These are phyloP conservation scores for Trichosurus vulpecula DNA, from an alignment of 2,797 vertebrate species.

Conservation along the genomic window DNA sequence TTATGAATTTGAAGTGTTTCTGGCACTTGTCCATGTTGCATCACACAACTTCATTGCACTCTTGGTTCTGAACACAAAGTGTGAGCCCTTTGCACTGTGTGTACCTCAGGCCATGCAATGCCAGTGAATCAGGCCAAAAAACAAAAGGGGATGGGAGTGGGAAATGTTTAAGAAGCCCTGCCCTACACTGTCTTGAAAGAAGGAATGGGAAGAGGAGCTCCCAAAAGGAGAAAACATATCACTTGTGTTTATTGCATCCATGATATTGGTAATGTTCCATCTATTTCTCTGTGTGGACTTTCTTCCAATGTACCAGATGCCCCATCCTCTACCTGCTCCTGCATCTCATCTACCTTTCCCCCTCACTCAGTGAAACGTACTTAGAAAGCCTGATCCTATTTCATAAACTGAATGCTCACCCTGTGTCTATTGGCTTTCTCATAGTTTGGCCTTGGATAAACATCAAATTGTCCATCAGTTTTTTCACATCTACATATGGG, in stretches of 20 bases:
- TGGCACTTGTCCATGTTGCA: no score
- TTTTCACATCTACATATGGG: not conserved
- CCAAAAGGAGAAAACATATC: not conserved
- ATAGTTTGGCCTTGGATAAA: not conserved
- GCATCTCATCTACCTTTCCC: not conserved
- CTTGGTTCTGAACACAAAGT: no score
- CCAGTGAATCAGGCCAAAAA: no score
- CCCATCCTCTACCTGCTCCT: not conserved
- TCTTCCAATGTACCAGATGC: not conserved
- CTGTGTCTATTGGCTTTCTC: constrained; percentile 14
- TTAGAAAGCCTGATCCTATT: constrained; percentile 26
- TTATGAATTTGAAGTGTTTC: no score
- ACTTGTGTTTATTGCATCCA: not conserved
- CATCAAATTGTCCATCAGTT: not conserved
- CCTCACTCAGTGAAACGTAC: not conserved
- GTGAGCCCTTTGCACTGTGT: no score
- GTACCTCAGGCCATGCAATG: no score
- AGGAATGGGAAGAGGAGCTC: not conserved
- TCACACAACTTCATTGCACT: no score
- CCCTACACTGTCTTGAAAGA: not conserved
- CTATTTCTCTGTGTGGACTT: not conserved
- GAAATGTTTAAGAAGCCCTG: no score
- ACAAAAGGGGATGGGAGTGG: no score
- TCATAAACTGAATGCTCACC: constrained; percentile 36
- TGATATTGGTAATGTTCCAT: not conserved